Base-by-base conservation (phyloP, 2,113 vertebrate species). In the Zosterops pallidus region DNA sequence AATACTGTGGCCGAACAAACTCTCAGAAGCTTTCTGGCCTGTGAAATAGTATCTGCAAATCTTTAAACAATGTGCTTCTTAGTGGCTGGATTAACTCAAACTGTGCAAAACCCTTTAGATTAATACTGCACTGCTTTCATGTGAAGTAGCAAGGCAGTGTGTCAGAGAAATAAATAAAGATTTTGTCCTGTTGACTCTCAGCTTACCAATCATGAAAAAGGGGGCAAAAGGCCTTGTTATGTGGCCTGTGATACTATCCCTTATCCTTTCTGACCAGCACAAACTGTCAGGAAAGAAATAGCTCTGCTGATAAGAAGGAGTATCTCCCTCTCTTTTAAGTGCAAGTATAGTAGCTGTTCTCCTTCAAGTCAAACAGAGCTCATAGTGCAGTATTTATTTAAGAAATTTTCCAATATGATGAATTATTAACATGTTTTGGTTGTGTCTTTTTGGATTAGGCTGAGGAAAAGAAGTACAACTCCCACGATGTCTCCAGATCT, bases 341-440 rank as follows among this genome's bases (percentile, higher is more conserved):
- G 44, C 83, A 83, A 52, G n/a, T n/a, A 83, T 47, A 52, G 88
- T 78, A 86, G 47, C 64, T 78, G 56, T 20, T 89, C 70, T 82
- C 80, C 59, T 89, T 79, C 50, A 71, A 80, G 44, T 52, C 62
- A 94, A 97, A 81, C 29, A 91, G 35, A 92, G 29, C 67, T 83
- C 2, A 1, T 5, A 77, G 46, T 65, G 68, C 50, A 60, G 59
- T 72, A 89, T 85, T 94, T 95, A 74, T 76, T 86, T 82, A 90
- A 96, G 68, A 94, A 52, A 35, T 56, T 87, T 95, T 76, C 59
- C 63, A 94, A 26, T 83, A 85, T 55, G 39, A 80, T 69, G 33
- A 94, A 85, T 86, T 93, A 93, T 88, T 93, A 94, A 88, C 55
- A 70, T 86, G 29, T 93, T 95, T 90, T 21, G 4, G 75, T 90